Base-by-base conservation (phyloP, 2,797 vertebrate species). In the Gadopsis bispinosus region DNA sequence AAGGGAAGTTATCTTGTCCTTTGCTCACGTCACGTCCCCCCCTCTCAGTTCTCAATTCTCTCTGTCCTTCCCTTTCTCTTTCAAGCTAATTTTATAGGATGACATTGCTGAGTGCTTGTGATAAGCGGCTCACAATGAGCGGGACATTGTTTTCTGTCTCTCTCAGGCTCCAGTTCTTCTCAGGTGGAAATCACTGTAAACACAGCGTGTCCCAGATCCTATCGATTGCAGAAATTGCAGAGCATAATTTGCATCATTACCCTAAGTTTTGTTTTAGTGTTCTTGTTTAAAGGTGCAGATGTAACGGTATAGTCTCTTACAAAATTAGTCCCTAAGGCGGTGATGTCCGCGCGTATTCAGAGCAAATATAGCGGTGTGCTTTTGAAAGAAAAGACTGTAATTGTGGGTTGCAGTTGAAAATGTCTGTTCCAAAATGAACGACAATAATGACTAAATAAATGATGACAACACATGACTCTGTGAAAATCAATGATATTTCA, bases 11-110 rank as follows among this genome's bases (percentile, higher is more conserved):
- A 81, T 89, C 79, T 78, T 67, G 63, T 82, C 85, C 63, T 78
- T 61, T 83, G 43, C 75, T 77, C 75, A 83, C 64, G 75, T 65
- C 50, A 45, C 17, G 5, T 22, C 35, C 55, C 31, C 73, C 29
- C 31, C 68, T 54, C 77, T 76, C 67, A 14, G 75, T 77, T 80
- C 69, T 80, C 69, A 86, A 56, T 77, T 77, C 79, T 70, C 70
- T 66, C 65, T 43, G 50, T 60, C 29, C 67, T 67, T 68, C 56
- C 43, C 33, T 63, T 69, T 73, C 69, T 62, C 73, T 83, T 75
- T 75, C 86, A 88, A 86, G 90, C 91, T 94, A 93, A 94, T 94
- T 95, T 94, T 92, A 94, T 91, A 83, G 74, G 84, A 90, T 90
- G 91, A 92, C 93, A 92, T 91, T 81, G 91, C 85, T 90, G 91